These are phyloP conservation scores for Trididemnum miniatum DNA, from an alignment of 23 tunicate species.

Conservation along the genomic window DNA sequence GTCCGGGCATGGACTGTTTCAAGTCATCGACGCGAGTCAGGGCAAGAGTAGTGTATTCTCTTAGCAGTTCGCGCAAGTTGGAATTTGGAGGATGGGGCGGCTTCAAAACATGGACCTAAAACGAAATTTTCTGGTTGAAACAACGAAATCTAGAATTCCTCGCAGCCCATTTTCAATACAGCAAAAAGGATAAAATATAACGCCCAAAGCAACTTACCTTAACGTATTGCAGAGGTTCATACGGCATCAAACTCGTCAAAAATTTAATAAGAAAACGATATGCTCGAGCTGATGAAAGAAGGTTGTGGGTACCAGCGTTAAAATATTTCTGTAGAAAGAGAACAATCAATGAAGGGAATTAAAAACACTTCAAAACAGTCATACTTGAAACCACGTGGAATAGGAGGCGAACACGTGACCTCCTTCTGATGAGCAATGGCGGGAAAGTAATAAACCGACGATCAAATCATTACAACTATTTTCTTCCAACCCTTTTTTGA, in stretches of 20 bases:
- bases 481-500: conserved; percentile 16
- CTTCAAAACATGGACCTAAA: conserved; percentile 36
- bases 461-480: background rate
- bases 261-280: conserved; percentile 48
- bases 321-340: conserved; percentile 30
- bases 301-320: background rate
- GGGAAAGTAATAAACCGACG: conserved; percentile 19
- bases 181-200: too few relatives aligned
- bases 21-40: conserved; percentile 29
- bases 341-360: too few relatives aligned
- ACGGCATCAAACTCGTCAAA: conserved; percentile 37
- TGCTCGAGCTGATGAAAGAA: conserved; percentile 22
- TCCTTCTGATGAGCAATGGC: conserved; percentile 43
- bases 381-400: conserved; percentile 32
- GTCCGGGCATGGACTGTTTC: background rate
- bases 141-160: too few relatives aligned
- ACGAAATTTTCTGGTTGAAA: too few relatives aligned
- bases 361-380: too few relatives aligned
- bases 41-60: conserved; percentile 30
- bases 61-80: conserved; percentile 13
- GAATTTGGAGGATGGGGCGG: conserved; percentile 32
- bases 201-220: conserved; percentile 34
- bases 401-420: conserved; percentile 24
- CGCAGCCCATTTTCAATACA: too few relatives aligned
- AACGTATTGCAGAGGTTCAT: conserved; percentile 19